These are phyloP conservation scores for Tapirus terrestris DNA, from an alignment of 2,113 vertebrate species.

Conservation along the genomic window DNA sequence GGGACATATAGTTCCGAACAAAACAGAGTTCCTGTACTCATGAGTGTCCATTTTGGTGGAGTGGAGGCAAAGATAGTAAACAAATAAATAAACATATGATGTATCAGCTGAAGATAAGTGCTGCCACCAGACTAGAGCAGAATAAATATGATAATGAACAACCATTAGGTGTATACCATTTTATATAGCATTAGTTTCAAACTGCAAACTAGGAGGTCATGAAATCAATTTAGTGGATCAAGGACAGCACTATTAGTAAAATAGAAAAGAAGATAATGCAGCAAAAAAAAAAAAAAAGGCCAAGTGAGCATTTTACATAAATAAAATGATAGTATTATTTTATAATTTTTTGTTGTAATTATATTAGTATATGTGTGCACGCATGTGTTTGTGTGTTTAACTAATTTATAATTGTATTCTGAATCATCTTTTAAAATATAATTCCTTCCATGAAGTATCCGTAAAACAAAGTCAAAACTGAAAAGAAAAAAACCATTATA, in stretches of 20 bases:
- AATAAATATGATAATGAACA: not conserved
- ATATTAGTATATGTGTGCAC: not conserved
- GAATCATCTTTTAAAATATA: not conserved
- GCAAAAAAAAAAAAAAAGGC: not conserved
- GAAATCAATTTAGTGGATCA: not conserved
- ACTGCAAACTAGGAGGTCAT: not conserved
- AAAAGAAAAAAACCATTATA: not conserved
- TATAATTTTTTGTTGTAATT: not conserved
- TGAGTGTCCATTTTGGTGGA: not conserved
- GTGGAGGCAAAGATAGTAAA: not conserved
- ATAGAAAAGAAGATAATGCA: not conserved
- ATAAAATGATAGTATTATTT: not conserved
- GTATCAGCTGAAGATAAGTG: not conserved
- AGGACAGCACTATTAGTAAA: not conserved
- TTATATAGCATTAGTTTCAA: not conserved
- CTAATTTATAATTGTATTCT: not conserved
- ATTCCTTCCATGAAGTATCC: not conserved
- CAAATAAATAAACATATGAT: not conserved
- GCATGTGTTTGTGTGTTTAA: not conserved
- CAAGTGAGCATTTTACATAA: not conserved
- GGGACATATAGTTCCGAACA: not conserved
- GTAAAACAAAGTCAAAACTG: not conserved
- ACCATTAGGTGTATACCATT: rapidly evolving
- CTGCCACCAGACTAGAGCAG: not conserved
- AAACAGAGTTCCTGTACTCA: not conserved